phyloP scores from a whole-genome alignment of 2,888 invertebrate genomes.

The Heliconius charithonia region DNA sequence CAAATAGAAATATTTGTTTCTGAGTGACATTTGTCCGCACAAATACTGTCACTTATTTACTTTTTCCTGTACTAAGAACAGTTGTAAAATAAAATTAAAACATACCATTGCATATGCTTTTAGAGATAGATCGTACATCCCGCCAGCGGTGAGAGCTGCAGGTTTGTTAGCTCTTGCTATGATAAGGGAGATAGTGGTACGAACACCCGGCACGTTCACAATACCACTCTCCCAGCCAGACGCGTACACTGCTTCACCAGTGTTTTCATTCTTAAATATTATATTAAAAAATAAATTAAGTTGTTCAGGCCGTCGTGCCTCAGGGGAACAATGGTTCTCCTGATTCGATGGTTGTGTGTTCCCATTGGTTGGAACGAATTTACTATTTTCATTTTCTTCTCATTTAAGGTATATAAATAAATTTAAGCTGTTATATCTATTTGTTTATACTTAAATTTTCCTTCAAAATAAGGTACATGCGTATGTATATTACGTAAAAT shows the following conservation, averaged over 20 bases:
- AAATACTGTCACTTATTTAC: too few species aligned
- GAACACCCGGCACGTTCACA: conserved; percentile 60
- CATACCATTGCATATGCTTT: conserved; percentile 67
- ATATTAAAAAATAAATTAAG: background rate
- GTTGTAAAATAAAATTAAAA: background rate
- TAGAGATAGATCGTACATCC: conserved; percentile 70
- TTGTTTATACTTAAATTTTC: too few species aligned
- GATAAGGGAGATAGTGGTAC: conserved; percentile 62
- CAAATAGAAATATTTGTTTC: too few species aligned
- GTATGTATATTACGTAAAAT: too few species aligned
- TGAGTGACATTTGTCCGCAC: too few species aligned
- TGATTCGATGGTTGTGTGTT: too few species aligned
- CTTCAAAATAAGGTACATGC: too few species aligned
- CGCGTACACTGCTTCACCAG: conserved; percentile 66
- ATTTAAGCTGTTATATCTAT: too few species aligned
- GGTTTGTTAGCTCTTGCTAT: conserved; percentile 65
- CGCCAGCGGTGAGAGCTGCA: conserved; percentile 68
- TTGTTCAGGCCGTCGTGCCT: background rate
- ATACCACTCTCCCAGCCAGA: conserved; percentile 73
- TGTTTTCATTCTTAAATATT: conserved; percentile 60
- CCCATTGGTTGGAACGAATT: background rate
- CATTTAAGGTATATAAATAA: too few species aligned
- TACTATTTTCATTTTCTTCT: background rate
- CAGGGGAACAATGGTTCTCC: too few species aligned
- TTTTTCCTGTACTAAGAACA: background rate